Base-by-base conservation (phyloP, 2,888 invertebrate species). In the Bombylius discolor region DNA sequence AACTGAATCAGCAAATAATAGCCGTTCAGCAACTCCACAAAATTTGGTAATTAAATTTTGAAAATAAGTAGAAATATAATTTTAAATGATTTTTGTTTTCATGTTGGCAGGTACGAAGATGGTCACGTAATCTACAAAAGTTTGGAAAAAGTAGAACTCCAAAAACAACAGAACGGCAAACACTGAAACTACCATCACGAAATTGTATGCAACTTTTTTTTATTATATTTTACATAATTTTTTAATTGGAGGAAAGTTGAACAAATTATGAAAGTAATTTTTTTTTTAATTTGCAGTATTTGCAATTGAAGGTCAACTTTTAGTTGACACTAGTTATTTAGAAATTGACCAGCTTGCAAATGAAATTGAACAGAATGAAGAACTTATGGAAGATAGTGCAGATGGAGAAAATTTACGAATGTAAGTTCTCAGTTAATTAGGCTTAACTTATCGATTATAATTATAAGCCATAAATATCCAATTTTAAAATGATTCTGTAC, bases 361-460 rank as follows among this genome's bases (percentile, higher is more conserved):
- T 45, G 81, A 81, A 71, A 79, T 87, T 76, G 83, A 83, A 65
- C 78, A 80, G 66, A 81, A 83, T 62, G 75, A 77, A 39, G 73
- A 76, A 44, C 75, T 85, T 31, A 84, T 85, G 83, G 80, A 82
- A 61, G 78, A 84, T 65, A 79, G 79, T 64, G 81, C 81, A 1
- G 70, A 76, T 23, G 78, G 83, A 1, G 81, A 84, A 64, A 78
- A 81, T 65, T 66, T 82, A 51, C 74, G 85, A 64, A 78, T 81
- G 83, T 83, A 64, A 64, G 66, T 60, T 39, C 47, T 36, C 12
- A 31, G 8, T n/a, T 23, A n/a, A n/a, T n/a, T n/a, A n/a, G n/a
- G n/a, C n/a, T n/a, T n/a, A n/a, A n/a, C n/a, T n/a, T n/a, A n/a
- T n/a, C n/a, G n/a, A n/a, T n/a, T n/a, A n/a, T n/a, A n/a, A n/a